Evolutionary conservation across 1,140 invertebrate species (phyloP).

Genomic region (Cherax quadricarinatus): DNA sequence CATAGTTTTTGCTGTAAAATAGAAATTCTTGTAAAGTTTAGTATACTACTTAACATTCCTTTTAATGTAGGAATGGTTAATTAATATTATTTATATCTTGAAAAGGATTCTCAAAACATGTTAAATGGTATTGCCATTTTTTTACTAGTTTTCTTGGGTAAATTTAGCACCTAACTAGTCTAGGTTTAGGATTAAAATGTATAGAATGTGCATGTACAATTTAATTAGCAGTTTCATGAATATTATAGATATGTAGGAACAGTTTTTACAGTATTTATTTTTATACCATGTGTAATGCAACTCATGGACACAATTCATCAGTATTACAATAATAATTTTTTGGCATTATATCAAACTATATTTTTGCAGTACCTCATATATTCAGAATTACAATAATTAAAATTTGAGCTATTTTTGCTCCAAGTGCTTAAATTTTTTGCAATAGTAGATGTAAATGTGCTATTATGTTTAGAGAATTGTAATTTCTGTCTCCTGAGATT

Average conservation of each 20-base stretch:
- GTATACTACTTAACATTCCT: not conserved
- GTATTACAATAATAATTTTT: slow-evolving; percentile 57
- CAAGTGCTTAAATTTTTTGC: slow-evolving; percentile 30
- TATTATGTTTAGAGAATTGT: slow-evolving; percentile 42
- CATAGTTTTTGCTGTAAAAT: not conserved
- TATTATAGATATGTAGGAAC: slow-evolving; percentile 33
- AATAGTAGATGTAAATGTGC: slow-evolving; percentile 37
- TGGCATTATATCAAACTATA: slow-evolving; percentile 51
- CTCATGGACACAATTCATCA: slow-evolving; percentile 58
- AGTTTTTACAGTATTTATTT: slow-evolving; percentile 61
- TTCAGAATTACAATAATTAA: slow-evolving; percentile 39
- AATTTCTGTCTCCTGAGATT: slow-evolving; percentile 35
- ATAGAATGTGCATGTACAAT: slow-evolving; percentile 16
- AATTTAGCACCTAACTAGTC: slow-evolving; percentile 28
- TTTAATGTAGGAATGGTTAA: not conserved
- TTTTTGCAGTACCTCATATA: slow-evolving; percentile 60
- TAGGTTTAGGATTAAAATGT: slow-evolving; percentile 24
- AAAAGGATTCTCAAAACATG: not conserved
- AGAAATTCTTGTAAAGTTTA: not conserved
- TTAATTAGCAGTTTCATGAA: slow-evolving; percentile 35
- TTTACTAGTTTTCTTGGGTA: not conserved
- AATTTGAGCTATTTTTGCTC: slow-evolving; percentile 36
- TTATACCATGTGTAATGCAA: slow-evolving; percentile 56
- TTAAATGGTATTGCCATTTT: not conserved
- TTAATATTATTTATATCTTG: not conserved